phyloP scores from a whole-genome alignment of 1,140 invertebrate genomes.

The Drosophila oshimai region DNA sequence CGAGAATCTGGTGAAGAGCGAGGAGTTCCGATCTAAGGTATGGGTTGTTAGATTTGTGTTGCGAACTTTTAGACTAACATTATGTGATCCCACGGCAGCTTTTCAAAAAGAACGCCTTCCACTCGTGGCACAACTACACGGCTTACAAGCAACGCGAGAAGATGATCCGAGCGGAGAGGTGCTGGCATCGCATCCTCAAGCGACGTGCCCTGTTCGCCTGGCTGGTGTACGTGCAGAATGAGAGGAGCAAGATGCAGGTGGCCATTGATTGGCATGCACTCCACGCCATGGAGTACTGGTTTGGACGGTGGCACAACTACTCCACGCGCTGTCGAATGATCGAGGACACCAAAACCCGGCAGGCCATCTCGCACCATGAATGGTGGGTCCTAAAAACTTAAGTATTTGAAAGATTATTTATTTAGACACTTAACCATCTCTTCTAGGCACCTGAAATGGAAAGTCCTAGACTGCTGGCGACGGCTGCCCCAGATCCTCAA shows the following conservation, averaged over 20 bases:
- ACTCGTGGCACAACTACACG: constrained; percentile 84
- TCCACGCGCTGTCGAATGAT: constrained; percentile 82
- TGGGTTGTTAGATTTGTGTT: not conserved
- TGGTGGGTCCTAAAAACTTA: constrained; percentile 72
- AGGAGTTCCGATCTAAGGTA: constrained; percentile 67
- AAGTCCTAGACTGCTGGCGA: constrained; percentile 86
- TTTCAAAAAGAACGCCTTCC: constrained; percentile 83
- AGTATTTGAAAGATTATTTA: not conserved
- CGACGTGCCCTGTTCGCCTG: constrained; percentile 77
- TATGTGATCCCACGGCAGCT: constrained; percentile 81
- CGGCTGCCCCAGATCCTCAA: constrained; percentile 85
- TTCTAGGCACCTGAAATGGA: constrained; percentile 84
- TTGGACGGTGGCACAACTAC: constrained; percentile 83
- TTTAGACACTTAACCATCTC: not conserved
- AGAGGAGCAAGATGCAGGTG: constrained; percentile 84
- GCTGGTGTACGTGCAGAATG: constrained; percentile 81
- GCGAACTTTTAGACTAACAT: not conserved
- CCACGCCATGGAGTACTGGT: constrained; percentile 83
- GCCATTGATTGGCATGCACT: constrained; percentile 86
- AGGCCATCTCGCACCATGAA: constrained; percentile 84
- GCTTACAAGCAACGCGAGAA: constrained; percentile 83
- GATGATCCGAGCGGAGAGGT: constrained; percentile 83
- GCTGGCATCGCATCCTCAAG: constrained; percentile 83
- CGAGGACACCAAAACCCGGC: constrained; percentile 83
- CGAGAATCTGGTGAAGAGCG: constrained; percentile 83